Conservation (phyloP, 2,888 invertebrate species). For the Unio pictorum region DNA sequence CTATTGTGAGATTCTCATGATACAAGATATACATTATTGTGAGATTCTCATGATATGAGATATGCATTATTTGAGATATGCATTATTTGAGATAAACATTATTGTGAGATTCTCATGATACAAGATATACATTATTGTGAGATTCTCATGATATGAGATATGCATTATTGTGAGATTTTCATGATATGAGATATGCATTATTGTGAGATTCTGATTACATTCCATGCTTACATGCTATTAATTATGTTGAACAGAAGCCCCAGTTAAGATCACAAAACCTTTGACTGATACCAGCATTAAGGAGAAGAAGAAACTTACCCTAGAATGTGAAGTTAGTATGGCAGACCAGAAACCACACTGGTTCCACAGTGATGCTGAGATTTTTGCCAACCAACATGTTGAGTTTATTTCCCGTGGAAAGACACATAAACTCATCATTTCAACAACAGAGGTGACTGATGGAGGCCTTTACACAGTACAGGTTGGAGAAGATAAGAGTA, state of each 20-base stretch:
- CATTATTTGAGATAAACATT: no score
- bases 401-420: constrained; percentile 84
- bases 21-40: no score
- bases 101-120: no score
- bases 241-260: constrained; percentile 26
- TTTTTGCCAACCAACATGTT: constrained; percentile 86
- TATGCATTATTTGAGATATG: no score
- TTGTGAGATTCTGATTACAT: background rate
- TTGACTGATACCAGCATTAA: constrained; percentile 32
- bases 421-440: constrained; percentile 47
- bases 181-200: background rate
- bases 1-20: no score
- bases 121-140: no score
- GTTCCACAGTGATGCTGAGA: constrained; percentile 83
- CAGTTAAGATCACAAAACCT: constrained; percentile 34
- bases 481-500: constrained; percentile 40
- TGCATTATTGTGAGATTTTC: no score
- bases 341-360: constrained; percentile 94
- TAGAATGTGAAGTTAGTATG: constrained; percentile 92
- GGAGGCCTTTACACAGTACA: constrained; percentile 50
- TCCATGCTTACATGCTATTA: background rate
- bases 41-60: no score
- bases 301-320: constrained; percentile 76
- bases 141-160: no score
- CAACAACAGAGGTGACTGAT: constrained; percentile 45